Conservation (phyloP, 2,797 vertebrate genomes). For the Tinamus major region DNA sequence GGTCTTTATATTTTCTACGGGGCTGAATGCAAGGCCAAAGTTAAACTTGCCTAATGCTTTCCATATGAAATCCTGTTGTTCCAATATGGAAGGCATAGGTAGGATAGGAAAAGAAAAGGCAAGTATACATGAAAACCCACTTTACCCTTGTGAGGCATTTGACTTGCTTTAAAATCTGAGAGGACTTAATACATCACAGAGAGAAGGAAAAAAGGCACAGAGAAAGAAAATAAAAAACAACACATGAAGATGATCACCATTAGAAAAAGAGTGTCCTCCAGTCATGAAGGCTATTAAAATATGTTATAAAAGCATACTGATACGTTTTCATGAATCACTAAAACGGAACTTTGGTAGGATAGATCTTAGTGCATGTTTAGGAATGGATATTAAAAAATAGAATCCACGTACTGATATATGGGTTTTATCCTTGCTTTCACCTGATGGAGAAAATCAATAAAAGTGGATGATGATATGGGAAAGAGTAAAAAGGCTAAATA, state of each 20-base stretch:
- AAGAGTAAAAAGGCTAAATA: neutral
- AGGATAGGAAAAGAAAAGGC: neutral
- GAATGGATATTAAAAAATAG: neutral
- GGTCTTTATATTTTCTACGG: neutral
- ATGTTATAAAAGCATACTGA: neutral
- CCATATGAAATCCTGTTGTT: neutral
- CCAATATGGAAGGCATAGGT: neutral
- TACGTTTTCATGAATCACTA: neutral
- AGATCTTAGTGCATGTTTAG: neutral
- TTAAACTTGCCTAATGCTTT: neutral
- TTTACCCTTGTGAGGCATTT: neutral
- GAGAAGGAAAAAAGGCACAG: neutral
- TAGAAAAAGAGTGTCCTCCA: neutral
- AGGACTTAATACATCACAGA: neutral
- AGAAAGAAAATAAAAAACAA: neutral
- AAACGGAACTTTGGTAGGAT: neutral
- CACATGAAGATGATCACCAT: neutral
- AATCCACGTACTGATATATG: neutral
- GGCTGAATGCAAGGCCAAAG: neutral
- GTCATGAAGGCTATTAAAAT: neutral
- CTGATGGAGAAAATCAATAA: neutral
- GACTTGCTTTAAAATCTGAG: neutral
- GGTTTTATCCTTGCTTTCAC: neutral
- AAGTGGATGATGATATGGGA: neutral
- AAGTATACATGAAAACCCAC: neutral